Conservation (phyloP, 1,140 invertebrate species). For the Agraylea sexmaculata region DNA sequence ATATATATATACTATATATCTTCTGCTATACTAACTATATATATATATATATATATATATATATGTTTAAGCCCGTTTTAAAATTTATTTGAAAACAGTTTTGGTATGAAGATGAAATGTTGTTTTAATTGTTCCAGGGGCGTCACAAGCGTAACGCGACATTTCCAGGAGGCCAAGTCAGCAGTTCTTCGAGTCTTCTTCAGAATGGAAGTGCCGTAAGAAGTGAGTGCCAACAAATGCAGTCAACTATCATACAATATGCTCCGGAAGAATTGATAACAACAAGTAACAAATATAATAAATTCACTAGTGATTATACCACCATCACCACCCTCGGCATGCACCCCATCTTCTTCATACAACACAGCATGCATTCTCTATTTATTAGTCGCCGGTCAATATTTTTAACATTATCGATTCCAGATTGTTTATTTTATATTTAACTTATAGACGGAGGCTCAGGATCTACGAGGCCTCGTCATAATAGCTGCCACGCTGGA, state of each 20-base stretch:
- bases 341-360: too few relatives aligned
- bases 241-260: too few relatives aligned
- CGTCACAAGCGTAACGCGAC: conserved; percentile 72
- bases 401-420: too few relatives aligned
- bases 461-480: conserved; percentile 14
- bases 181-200: conserved; percentile 37
- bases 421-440: too few relatives aligned
- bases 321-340: too few relatives aligned
- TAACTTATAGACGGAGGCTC: conserved; percentile 36
- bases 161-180: conserved; percentile 60
- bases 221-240: conserved; percentile 32
- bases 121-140: conserved; percentile 43
- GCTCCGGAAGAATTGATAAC: too few relatives aligned
- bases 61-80: not conserved
- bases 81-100: not conserved
- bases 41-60: conserved; percentile 7
- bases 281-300: too few relatives aligned
- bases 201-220: conserved; percentile 33
- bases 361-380: too few relatives aligned
- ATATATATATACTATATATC: too few relatives aligned
- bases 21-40: too few relatives aligned
- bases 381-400: too few relatives aligned
- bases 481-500: conserved; percentile 25
- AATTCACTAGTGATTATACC: too few relatives aligned
- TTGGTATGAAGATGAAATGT: conserved; percentile 8